Evolutionary conservation across 2,888 invertebrate genomes (phyloP), one percentile per base, ranked within the genome.

Genomic region (Yponomeuta malinellus): DNA sequence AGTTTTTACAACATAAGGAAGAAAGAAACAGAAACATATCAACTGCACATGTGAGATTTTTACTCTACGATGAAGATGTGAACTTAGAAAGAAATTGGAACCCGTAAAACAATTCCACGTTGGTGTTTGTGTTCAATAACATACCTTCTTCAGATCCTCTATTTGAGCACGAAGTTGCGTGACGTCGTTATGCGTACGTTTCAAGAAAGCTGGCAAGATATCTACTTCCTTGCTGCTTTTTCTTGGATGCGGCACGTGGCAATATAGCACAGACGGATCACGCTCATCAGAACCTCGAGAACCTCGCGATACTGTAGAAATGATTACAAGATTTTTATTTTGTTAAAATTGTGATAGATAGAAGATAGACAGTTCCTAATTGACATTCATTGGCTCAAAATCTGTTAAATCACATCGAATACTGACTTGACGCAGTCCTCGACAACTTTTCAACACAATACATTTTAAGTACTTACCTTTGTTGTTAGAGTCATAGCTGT

Each of bases 91-190:
- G 15, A 12, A 59, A 59, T 59, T 43, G 5, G 8, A 8, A 43
- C 9, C 43, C 8, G 43, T 8, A 8, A 43, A 43, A 8, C 8
- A 43, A 43, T 43, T 43, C 43, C 8, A 43, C 43, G 9, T 8
- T 43, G 43, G 8, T 43, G 9, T 8, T 43, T 31, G n/a, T 29
- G 29, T 10, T 64, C n/a, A 10, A 23, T 43, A n/a, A 37, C 15
- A 70, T 71, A 88, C 90, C 83, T 87, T 90, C 74, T 86, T 87
- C 1, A 88, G 77, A 71, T 82, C 77, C 74, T 85, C 85, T 69
- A 89, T 78, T 76, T 88, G 83, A 37, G 75, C 73, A 73, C 79
- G 81, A 15, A 89, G 79, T 12, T 81, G 77, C 2, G 80, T 81
- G 2, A 90, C 83, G 71, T 88, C 86, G 70, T 83, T 78, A 63